A percentile compares a stretch with the other conserved stretches of the same genome.
These are phyloP conservation scores for Agapostemon virescens DNA, from an alignment of 2,888 invertebrate species.

Conservation along the genomic window DNA sequence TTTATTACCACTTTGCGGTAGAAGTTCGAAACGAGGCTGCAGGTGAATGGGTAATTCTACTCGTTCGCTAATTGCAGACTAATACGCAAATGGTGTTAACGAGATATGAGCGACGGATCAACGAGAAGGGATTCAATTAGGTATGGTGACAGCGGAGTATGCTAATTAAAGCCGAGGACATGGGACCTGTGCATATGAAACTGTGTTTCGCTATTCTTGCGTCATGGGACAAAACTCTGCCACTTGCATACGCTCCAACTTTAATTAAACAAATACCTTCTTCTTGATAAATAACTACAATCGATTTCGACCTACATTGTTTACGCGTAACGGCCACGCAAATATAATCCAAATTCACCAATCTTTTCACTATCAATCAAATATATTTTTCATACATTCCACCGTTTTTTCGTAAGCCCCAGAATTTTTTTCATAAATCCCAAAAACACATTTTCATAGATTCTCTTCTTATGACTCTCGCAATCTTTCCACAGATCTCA, in stretches of 20 bases:
- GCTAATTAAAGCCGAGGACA: neutral
- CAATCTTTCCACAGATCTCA: too few species aligned
- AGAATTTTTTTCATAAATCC: neutral
- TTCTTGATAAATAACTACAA: neutral
- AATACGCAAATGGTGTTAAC: slow-evolving; percentile 8
- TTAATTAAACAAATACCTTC: neutral
- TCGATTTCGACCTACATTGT: neutral
- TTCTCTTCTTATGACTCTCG: too few species aligned
- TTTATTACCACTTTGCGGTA: neutral
- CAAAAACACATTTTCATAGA: too few species aligned
- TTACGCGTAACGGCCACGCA: neutral
- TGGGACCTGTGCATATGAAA: neutral
- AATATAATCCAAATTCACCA: neutral
- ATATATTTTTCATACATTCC: too few species aligned
- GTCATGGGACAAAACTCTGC: neutral
- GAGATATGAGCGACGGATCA: slow-evolving; percentile 1
- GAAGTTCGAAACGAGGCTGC: neutral
- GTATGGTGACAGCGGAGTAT: neutral
- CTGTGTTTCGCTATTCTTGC: neutral
- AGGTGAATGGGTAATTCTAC: slow-evolving; percentile 14
- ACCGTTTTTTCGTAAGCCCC: neutral
- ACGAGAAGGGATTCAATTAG: slow-evolving; percentile 10
- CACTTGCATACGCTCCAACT: neutral
- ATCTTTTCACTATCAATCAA: too few species aligned
- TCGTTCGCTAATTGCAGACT: neutral